Evolutionary conservation across 2,797 vertebrate genomes (phyloP).

Genomic region (Sebastes oblongus): DNA sequence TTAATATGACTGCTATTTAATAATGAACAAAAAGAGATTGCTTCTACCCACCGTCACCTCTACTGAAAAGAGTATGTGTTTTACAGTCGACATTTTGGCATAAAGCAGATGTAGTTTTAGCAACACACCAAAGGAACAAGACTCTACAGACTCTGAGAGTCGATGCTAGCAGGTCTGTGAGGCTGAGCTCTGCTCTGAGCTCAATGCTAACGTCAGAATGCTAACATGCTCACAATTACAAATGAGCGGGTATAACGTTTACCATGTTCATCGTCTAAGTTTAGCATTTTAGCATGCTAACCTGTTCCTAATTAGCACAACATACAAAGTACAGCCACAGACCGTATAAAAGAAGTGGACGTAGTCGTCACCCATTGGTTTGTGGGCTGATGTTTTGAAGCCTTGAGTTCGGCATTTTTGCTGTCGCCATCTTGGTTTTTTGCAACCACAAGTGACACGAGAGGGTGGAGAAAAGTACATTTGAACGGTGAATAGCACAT

Average conservation of each 20-base stretch:
- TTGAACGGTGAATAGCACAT: accelerated
- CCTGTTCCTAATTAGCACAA: not conserved
- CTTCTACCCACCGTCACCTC: not conserved
- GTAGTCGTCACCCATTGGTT: too few species aligned
- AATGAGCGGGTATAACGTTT: not conserved
- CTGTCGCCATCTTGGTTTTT: too few species aligned
- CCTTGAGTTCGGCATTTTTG: too few species aligned
- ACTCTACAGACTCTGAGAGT: not conserved
- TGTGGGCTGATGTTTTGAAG: too few species aligned
- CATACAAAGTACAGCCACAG: too few species aligned
- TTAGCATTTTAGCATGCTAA: not conserved
- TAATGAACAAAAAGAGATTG: not conserved
- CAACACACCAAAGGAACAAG: not conserved
- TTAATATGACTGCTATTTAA: slow-evolving; percentile 1
- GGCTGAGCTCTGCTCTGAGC: not conserved
- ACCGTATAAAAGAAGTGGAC: too few species aligned
- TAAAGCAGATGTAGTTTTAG: not conserved
- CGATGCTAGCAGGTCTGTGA: too few species aligned
- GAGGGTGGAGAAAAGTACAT: accelerated
- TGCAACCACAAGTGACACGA: too few species aligned
- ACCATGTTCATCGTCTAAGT: not conserved
- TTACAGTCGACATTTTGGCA: not conserved
- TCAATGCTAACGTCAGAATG: not conserved
- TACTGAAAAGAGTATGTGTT: not conserved
- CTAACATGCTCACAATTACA: not conserved